These are phyloP conservation scores for Bagarius yarrelli DNA, from an alignment of 2,113 vertebrate species.

Conservation along the genomic window DNA sequence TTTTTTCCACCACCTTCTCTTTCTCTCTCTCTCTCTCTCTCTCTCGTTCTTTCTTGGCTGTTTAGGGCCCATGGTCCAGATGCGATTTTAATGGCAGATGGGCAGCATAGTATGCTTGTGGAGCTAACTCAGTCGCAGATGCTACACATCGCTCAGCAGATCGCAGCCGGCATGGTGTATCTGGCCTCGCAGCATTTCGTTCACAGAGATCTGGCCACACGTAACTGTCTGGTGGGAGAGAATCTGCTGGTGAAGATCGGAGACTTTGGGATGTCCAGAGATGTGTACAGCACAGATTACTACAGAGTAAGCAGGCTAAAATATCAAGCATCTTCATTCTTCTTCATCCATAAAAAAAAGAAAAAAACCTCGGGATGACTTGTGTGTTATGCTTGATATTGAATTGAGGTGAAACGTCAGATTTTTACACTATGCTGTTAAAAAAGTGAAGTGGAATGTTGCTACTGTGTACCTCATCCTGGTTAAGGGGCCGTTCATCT, in stretches of 20 bases:
- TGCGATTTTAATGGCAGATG: constrained; percentile 92
- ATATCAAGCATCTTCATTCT: no score
- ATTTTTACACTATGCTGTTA: no score
- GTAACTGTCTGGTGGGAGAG: constrained; percentile 96
- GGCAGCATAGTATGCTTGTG: constrained; percentile 78
- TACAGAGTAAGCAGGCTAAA: constrained; percentile 80
- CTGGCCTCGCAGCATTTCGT: constrained; percentile 98
- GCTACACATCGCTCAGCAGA: constrained; percentile 97
- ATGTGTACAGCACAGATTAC: constrained; percentile 99
- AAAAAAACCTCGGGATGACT: no score
- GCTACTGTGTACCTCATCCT: no score
- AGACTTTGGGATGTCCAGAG: constrained; percentile 98
- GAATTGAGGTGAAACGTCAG: no score
- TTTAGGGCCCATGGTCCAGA: constrained; percentile 93
- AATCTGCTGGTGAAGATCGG: constrained; percentile 98
- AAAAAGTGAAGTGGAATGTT: no score
- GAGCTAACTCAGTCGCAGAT: constrained; percentile 97
- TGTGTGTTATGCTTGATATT: no score
- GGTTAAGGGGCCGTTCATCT: no score
- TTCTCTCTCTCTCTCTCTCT: background rate
- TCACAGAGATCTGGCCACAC: constrained; percentile 94
- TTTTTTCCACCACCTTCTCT: no score
- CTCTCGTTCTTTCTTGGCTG: background rate
- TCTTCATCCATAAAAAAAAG: no score
- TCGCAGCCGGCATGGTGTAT: constrained; percentile 98